Evolutionary conservation across 2,888 invertebrate genomes (phyloP), one percentile per base, ranked within the genome.

Genomic region (Limnephilus marmoratus): DNA sequence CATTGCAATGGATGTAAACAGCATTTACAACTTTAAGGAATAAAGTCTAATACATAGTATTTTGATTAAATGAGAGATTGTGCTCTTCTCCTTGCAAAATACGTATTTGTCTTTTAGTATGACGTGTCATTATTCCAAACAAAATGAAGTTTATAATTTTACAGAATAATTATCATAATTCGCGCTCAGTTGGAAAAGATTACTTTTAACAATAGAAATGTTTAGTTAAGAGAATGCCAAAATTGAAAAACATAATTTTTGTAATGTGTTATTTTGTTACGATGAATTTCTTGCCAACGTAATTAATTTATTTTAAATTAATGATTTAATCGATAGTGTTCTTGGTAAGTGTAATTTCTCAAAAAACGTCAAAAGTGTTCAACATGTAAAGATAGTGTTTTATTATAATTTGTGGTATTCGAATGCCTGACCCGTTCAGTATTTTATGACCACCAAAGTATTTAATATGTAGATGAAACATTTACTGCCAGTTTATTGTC

Each of bases 301-400:
- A 83, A 83, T 83, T 83, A 24, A 34, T 83, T 83, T 83, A 37
- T 83, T 83, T 68, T 68, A 68, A 68, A 68, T 68, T 24, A 68
- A 68, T 68, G 68, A 68, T 68, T 68, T 68, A 68, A 68, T 68
- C 68, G 68, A 68, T 68, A 68, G 68, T 68, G 68, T 68, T 68
- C 68, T 68, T 9, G 34, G 88, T 89, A 80, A 89, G 53, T 68
- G 29, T 37, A 89, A 80, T 89, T n/a, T 89, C 80, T 89, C 29
- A 31, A 89, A 88, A 29, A 86, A 68, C 68, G 68, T 85, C 37
- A 9, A 53, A 88, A 89, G 88, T 89, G 88, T 89, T 89, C 88
- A 89, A 86, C 49, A 24, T 49, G 53, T 86, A 86, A 45, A 49
- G n/a, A 86, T 86, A 86, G 68, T 89, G 29, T 89, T 89, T 89